Conservation (phyloP, 2,113 vertebrate species). For the Acanthisitta chloris region DNA sequence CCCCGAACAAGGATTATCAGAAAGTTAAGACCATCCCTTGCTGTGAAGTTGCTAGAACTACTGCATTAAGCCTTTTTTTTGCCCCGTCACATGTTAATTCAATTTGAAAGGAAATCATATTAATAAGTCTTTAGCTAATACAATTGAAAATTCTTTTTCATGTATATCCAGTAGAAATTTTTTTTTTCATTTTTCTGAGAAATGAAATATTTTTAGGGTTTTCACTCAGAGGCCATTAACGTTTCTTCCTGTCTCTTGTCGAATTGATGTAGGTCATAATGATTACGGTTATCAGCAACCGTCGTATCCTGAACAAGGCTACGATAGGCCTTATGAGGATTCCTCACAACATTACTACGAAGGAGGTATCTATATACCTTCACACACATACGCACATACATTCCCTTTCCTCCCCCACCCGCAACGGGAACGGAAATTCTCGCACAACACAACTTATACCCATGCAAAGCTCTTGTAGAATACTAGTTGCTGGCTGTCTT, state of each 20-base stretch:
- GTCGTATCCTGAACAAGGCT: constrained; percentile 91
- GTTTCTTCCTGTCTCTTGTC: constrained; percentile 90
- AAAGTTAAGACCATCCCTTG: constrained; percentile 64
- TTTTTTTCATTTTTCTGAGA: constrained; percentile 76
- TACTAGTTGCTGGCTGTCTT: constrained; percentile 77
- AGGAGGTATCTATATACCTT: constrained; percentile 91
- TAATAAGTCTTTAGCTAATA: constrained; percentile 76
- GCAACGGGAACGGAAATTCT: constrained; percentile 57
- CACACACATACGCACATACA: constrained; percentile 75
- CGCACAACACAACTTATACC: constrained; percentile 68
- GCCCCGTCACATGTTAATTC: constrained; percentile 67
- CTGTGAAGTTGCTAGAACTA: constrained; percentile 71
- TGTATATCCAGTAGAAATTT: constrained; percentile 78
- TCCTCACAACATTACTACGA: constrained; percentile 90
- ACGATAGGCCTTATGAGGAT: constrained; percentile 91
- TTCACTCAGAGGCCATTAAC: constrained; percentile 86
- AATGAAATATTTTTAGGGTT: constrained; percentile 77
- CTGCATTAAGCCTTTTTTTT: constrained; percentile 65
- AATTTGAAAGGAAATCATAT: constrained; percentile 70
- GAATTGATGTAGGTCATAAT: constrained; percentile 91
- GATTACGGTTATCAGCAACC: constrained; percentile 91
- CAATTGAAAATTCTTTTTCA: constrained; percentile 73
- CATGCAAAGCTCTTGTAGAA: constrained; percentile 76
- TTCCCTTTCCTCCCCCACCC: constrained; percentile 66
- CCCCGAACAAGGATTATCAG: constrained; percentile 52